phyloP scores from a whole-genome alignment of 2,113 vertebrate genomes.

The Pedionomus torquatus region DNA sequence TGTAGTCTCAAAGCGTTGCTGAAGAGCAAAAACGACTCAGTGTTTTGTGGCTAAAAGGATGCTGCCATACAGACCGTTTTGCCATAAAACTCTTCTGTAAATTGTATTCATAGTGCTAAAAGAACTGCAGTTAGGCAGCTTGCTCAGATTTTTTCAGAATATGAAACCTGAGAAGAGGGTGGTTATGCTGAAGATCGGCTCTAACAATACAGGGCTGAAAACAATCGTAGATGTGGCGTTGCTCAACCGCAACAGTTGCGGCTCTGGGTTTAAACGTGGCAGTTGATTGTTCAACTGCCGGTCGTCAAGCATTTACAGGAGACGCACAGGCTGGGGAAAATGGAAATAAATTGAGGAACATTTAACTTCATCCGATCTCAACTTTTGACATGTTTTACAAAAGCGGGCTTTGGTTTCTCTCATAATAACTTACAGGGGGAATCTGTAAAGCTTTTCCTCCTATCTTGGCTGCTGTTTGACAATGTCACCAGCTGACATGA shows the following conservation, averaged over 20 bases:
- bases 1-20: not conserved
- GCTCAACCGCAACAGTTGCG: not conserved
- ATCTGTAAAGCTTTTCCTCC: not conserved
- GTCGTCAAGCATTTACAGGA: not conserved
- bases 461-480: not conserved
- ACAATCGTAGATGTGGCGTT: not conserved
- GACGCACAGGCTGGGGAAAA: not conserved
- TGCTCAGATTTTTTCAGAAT: not conserved
- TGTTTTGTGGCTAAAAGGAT: not conserved
- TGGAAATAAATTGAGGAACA: not conserved
- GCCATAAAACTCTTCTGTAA: not conserved
- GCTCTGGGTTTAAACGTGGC: constrained; percentile 27
- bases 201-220: not conserved
- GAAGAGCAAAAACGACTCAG: not conserved
- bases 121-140: not conserved
- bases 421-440: not conserved
- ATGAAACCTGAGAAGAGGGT: not conserved
- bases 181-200: not conserved
- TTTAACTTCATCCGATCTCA: not conserved
- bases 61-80: rapidly evolving
- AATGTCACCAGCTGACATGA: not conserved
- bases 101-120: rapidly evolving
- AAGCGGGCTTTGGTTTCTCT: not conserved
- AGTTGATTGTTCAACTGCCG: not conserved
- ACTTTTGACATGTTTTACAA: not conserved